Evolutionary conservation across 2,888 invertebrate genomes (phyloP).

Genomic region (Frankliniella intonsa): DNA sequence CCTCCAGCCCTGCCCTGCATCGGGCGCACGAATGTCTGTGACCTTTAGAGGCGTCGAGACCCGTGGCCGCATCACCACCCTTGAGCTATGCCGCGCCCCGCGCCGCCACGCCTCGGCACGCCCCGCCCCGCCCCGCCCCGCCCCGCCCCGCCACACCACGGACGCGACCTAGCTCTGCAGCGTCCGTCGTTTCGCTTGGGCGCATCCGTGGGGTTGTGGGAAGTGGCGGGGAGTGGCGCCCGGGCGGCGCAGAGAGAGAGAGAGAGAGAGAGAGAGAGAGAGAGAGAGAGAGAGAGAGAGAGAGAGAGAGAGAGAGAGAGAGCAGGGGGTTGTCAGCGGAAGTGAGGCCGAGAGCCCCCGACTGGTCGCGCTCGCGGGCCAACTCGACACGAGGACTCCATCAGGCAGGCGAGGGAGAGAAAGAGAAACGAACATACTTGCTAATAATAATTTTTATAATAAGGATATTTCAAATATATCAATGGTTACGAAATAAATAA

Average conservation of each 20-base stretch:
- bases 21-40: neutral
- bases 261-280: neutral
- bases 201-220: neutral
- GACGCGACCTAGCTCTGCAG: neutral
- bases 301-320: neutral
- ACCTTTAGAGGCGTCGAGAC: neutral
- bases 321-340: slow-evolving; percentile 2
- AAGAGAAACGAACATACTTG: too few species aligned
- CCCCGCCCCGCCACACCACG: neutral
- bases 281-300: neutral
- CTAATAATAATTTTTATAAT: too few species aligned
- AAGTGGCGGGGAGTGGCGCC: neutral
- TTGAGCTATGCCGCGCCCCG: neutral
- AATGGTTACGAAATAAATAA: too few species aligned
- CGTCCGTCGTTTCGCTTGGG: neutral
- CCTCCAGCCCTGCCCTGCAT: neutral
- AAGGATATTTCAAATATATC: too few species aligned
- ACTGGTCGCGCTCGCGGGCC: neutral
- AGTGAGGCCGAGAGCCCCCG: slow-evolving; percentile 11
- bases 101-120: neutral
- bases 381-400: slow-evolving; percentile 22
- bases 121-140: slow-evolving; percentile 2
- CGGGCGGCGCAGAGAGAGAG: neutral
- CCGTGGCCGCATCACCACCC: too few species aligned
- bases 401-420: neutral